phyloP scores from a whole-genome alignment of 2,888 invertebrate genomes.

The Orthonychiurus folsomi region DNA sequence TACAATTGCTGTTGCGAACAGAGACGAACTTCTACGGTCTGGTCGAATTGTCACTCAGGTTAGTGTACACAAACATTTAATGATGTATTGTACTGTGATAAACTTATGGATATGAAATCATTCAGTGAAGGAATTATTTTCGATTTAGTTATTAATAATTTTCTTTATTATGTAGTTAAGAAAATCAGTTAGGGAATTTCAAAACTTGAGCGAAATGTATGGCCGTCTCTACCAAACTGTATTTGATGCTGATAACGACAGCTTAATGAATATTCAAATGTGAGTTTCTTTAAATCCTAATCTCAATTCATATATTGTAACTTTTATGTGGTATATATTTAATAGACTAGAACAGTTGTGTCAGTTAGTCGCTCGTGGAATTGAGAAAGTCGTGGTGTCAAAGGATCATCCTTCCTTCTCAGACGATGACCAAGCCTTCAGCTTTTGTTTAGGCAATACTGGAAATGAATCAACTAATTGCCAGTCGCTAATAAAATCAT shows the following conservation, averaged over 20 bases:
- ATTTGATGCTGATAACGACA: slow-evolving; percentile 74
- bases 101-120: neutral
- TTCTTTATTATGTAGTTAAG: slow-evolving; percentile 49
- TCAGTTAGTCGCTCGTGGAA: slow-evolving; percentile 62
- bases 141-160: slow-evolving; percentile 8
- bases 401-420: slow-evolving; percentile 41
- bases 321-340: slow-evolving; percentile 2
- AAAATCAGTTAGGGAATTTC: slow-evolving; percentile 64
- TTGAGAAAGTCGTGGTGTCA: slow-evolving; percentile 60
- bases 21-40: slow-evolving; percentile 68
- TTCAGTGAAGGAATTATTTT: too few species aligned
- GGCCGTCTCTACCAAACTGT: slow-evolving; percentile 70
- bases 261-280: slow-evolving; percentile 63
- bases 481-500: slow-evolving; percentile 32
- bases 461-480: slow-evolving; percentile 29
- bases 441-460: slow-evolving; percentile 27
- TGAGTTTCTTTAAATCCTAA: slow-evolving; percentile 43
- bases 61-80: too few species aligned
- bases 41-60: slow-evolving; percentile 70
- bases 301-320: slow-evolving; percentile 1
- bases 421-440: slow-evolving; percentile 37
- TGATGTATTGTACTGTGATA: slow-evolving; percentile 1
- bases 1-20: slow-evolving; percentile 64
- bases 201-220: slow-evolving; percentile 62
- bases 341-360: slow-evolving; percentile 69